Percentiles rank a stretch among this genome's conserved stretches.
Evolutionary conservation across 53 echinoderm and acorn worm species (phyloP).

Genomic region (Antedon mediterranea): DNA sequence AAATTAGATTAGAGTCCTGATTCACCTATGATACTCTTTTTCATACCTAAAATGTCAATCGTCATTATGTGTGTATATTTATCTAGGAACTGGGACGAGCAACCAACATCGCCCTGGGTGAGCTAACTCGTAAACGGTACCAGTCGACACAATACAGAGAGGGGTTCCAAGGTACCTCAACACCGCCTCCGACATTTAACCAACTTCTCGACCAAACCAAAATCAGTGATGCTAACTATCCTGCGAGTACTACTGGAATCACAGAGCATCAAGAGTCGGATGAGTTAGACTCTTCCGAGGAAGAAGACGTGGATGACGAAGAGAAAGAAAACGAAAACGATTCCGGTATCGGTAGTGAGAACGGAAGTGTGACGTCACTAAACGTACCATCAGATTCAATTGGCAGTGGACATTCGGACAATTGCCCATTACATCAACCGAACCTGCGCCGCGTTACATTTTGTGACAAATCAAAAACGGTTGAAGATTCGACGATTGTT

Average conservation of each 20-base stretch:
- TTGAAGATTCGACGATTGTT: background rate
- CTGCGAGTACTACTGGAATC: background rate
- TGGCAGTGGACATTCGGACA: background rate
- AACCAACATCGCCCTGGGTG: conserved; percentile 33
- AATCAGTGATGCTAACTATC: background rate
- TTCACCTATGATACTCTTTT: too few species aligned
- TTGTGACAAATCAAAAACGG: background rate
- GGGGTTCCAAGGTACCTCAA: conserved; percentile 26
- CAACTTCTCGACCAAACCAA: background rate
- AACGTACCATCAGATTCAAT: background rate
- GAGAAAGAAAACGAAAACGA: conserved; percentile 11
- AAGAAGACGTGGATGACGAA: conserved; percentile 4
- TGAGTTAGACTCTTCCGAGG: conserved; percentile 5
- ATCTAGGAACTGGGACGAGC: conserved; percentile 17
- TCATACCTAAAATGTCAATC: too few species aligned
- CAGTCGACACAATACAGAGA: conserved; percentile 64
- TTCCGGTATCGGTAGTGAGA: background rate
- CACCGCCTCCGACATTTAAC: background rate
- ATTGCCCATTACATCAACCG: background rate
- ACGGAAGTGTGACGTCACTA: background rate
- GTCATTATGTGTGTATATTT: background rate
- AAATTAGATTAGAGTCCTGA: too few species aligned
- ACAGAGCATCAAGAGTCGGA: conserved; percentile 5
- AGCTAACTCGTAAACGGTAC: conserved; percentile 48
- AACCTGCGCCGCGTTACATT: background rate